Percentiles rank a stretch among this genome's conserved stretches.
phyloP scores from a whole-genome alignment of 2,113 vertebrate species.

The Acrocephalus arundinaceus region DNA sequence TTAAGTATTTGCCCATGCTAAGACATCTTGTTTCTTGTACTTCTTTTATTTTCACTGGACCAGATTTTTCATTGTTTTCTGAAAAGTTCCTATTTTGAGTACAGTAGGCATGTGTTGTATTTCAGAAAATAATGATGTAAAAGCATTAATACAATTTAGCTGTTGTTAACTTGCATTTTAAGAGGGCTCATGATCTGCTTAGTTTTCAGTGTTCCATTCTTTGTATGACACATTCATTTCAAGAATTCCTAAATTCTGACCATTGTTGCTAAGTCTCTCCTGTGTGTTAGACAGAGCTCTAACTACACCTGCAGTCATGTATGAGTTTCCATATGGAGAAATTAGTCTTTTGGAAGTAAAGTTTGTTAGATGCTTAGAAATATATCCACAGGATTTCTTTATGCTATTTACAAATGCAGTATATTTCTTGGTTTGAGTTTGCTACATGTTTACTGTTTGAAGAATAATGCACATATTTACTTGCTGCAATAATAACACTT shows the following conservation, averaged over 20 bases:
- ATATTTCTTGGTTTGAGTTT: neutral
- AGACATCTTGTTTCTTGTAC: neutral
- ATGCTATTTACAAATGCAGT: neutral
- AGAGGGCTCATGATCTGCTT: neutral
- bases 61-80: neutral
- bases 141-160: neutral
- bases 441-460: neutral
- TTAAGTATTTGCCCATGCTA: neutral
- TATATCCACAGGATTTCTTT: neutral
- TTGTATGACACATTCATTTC: neutral
- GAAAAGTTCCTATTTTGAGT: neutral
- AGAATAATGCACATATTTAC: neutral
- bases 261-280: neutral
- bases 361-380: neutral
- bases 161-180: neutral
- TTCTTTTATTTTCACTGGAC: neutral
- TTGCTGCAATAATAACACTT: neutral
- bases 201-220: neutral
- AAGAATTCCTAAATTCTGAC: neutral
- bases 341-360: neutral
- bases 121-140: neutral
- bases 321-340: neutral
- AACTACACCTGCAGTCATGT: rapidly evolving
- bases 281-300: neutral
- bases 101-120: neutral